Conservation (phyloP, 2,113 vertebrate species). For the Hippocampus abdominalis region DNA sequence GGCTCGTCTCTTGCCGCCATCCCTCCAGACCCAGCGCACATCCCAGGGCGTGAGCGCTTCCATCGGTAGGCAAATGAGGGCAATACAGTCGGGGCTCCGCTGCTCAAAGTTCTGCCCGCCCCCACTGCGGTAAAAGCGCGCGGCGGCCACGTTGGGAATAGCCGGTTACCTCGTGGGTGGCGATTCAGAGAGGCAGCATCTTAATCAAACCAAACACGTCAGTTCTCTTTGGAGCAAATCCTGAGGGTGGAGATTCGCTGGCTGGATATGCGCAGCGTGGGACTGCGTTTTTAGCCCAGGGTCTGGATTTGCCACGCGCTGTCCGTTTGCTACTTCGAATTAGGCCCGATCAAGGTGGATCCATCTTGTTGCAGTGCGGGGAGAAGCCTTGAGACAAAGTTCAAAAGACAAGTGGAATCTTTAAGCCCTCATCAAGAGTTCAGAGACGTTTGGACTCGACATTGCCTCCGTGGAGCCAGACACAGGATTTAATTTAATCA, state of each 20-base stretch:
- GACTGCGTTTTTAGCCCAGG: constrained; percentile 34
- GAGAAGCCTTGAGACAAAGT: not conserved
- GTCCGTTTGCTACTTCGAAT: constrained; percentile 1
- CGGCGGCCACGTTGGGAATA: constrained; percentile 38
- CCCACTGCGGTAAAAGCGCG: constrained; percentile 28
- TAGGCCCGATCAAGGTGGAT: not conserved
- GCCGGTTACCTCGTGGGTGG: constrained; percentile 35
- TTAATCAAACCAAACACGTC: constrained; percentile 57
- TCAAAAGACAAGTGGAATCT: not conserved
- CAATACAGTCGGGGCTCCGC: constrained; percentile 18
- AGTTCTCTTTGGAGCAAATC: constrained; percentile 46
- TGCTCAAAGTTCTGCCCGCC: constrained; percentile 22
- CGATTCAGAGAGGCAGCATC: constrained; percentile 49
- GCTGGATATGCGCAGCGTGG: constrained; percentile 37
- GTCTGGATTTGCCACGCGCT: constrained; percentile 9
- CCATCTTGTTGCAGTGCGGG: not conserved
- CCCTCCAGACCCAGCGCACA: constrained; percentile 25
- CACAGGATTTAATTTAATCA: not conserved
- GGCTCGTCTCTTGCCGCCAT: constrained; percentile 23
- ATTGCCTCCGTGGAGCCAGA: not conserved
- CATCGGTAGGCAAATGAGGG: constrained; percentile 42
- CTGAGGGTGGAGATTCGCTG: constrained; percentile 20
- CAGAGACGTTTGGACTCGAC: not conserved
- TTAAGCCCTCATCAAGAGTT: not conserved
- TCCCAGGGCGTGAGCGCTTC: constrained; percentile 35